Evolutionary conservation across 2,113 vertebrate genomes (phyloP), one percentile per base, ranked within the genome.

Genomic region (Hippocampus zosterae): DNA sequence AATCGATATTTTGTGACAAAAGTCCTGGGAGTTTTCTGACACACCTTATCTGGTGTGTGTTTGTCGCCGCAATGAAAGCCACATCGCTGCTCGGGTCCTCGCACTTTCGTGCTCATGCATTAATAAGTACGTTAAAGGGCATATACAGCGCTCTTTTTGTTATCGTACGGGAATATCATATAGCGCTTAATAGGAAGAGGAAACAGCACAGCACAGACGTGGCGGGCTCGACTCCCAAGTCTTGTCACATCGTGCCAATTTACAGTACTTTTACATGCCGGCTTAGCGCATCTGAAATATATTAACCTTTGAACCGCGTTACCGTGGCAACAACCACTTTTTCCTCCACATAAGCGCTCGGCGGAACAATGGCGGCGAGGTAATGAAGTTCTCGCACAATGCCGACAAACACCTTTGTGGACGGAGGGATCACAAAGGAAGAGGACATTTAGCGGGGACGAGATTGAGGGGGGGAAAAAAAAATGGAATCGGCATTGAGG

Each of bases 271-370:
- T 70, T 62, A 76, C 77, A 77, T 82, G 61, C 73, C 1, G 8
- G 11, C 37, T 61, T 68, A 81, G 70, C 68, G 41, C 13, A 41
- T 77, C 72, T 72, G 71, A 60, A 71, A 68, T 61, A 68, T 48
- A 67, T 78, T 76, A 64, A 84, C 78, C 85, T 64, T 68, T 84
- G 79, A 86, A 78, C 82, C n/a, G 4, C 2, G 84, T 91, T 76
- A 76, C 84, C 78, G 78, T 69, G 76, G 81, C 40, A 25, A 85
- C 48, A 1, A 53, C 33, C 50, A 56, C 82, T 69, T 74, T 48
- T 72, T 70, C 76, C 77, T 40, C 59, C 72, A 60, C 61, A 66
- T n/a, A 6, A 67, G 48, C 53, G 8, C 33, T 76, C 69, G 41
- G 79, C 57, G 23, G 77, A 71, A 87, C 84, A 85, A 85, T 78